These are phyloP conservation scores for Periphyllus acericola DNA, from an alignment of 2,888 invertebrate genomes.

Conservation along the genomic window DNA sequence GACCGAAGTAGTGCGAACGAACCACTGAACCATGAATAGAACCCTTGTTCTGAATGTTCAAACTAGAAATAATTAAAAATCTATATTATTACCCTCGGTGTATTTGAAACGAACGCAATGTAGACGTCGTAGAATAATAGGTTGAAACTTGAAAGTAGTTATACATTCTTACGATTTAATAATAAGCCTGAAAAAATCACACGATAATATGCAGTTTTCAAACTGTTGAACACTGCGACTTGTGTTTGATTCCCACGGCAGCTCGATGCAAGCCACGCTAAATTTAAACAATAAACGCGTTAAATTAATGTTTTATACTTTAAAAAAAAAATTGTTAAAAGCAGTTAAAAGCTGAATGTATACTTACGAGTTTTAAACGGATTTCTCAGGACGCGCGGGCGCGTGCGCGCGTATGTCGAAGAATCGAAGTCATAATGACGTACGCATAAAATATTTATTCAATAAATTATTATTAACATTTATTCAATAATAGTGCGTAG, in stretches of 20 bases:
- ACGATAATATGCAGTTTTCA: background rate
- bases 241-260: background rate
- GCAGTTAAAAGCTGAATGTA: background rate
- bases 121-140: no score
- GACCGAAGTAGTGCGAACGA: no score
- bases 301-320: background rate
- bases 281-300: background rate
- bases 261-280: background rate
- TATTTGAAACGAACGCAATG: no score
- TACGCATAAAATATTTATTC: no score
- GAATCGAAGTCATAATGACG: background rate
- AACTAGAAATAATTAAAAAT: no score
- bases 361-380: background rate
- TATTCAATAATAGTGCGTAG: constrained; percentile 1
- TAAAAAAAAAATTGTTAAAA: background rate
- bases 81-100: no score
- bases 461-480: no score
- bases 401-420: background rate
- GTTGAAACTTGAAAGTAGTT: no score
- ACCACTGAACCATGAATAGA: no score
- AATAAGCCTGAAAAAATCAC: no score
- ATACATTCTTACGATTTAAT: no score
- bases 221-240: background rate
- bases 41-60: no score
- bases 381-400: background rate